Conservation (phyloP, 2,113 vertebrate species). For the Aptenodytes forsteri region DNA sequence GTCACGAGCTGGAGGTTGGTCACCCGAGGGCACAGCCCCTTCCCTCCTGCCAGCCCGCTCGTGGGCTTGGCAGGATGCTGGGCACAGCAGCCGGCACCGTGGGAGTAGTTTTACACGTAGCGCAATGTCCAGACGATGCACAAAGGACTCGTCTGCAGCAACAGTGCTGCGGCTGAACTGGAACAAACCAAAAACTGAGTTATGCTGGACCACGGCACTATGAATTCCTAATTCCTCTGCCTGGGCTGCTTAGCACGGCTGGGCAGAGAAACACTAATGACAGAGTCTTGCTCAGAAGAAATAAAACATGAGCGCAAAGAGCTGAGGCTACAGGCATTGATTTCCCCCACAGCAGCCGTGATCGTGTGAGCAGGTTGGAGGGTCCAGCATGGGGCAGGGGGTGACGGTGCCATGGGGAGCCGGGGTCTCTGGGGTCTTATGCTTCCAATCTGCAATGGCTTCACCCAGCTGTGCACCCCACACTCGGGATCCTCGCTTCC, state of each 20-base stretch:
- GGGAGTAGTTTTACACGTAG: accelerated
- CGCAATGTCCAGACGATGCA: accelerated
- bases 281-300: background rate
- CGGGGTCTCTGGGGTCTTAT: background rate
- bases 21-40: accelerated
- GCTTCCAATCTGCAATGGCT: background rate
- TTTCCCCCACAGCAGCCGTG: background rate
- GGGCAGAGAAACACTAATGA: background rate
- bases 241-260: background rate
- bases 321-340: accelerated
- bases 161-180: background rate
- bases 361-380: background rate
- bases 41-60: background rate
- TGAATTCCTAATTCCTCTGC: background rate
- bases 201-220: accelerated
- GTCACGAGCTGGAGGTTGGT: background rate
- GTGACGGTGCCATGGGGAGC: accelerated
- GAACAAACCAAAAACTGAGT: background rate
- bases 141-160: background rate
- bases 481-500: background rate
- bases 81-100: background rate
- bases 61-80: background rate
- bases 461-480: background rate
- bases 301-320: background rate
- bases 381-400: background rate